Evolutionary conservation across 2,797 vertebrate genomes (phyloP), one percentile per base, ranked within the genome.

Genomic region (Hydrocynus forskahlii): DNA sequence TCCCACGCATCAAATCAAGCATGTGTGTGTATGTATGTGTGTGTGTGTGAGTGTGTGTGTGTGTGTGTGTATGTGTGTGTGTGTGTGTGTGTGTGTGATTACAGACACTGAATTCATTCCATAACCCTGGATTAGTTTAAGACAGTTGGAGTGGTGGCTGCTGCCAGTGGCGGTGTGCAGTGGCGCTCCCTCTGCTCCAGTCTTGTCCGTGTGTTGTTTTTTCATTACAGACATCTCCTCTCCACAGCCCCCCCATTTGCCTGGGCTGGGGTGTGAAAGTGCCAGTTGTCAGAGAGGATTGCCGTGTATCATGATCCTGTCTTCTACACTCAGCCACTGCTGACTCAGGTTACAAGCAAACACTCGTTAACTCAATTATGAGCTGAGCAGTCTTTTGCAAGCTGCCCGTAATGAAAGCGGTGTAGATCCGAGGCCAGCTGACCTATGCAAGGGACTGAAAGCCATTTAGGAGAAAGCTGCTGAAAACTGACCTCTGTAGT

Each of bases 291-390:
- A 68, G 76, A 68, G 29, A 29, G 76, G 50, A 78, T 78, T 78
- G 64, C 12, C 8, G 10, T 50, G 62, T 66, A 50, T 76, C 8
- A 13, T 19, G 29, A 57, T 50, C 64, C 7, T 54, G 14, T 67
- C 25, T 66, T 55, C 38, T 70, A 23, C 38, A 23, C 66, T 25
- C 7, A 2, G 29, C 19, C 48, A 21, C 48, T 13, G 9, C 40
- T 48, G 78, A 88, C 86, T 94, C 89, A 67, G 79, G 82, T 93
- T 92, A 83, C 91, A 38, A 60, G 87, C 85, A 86, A 90, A 88
- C 90, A 87, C 89, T 92, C 87, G 88, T 91, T 91, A 92, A 92
- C 91, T 92, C 92, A 92, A 91, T 92, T 91, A 92, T 88, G 87
- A 87, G 88, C 90, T 19, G 85, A 78, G 62, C 75, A 83, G 84